Conservation (phyloP, 2,797 vertebrate genomes). For the Astyanax mexicanus region DNA sequence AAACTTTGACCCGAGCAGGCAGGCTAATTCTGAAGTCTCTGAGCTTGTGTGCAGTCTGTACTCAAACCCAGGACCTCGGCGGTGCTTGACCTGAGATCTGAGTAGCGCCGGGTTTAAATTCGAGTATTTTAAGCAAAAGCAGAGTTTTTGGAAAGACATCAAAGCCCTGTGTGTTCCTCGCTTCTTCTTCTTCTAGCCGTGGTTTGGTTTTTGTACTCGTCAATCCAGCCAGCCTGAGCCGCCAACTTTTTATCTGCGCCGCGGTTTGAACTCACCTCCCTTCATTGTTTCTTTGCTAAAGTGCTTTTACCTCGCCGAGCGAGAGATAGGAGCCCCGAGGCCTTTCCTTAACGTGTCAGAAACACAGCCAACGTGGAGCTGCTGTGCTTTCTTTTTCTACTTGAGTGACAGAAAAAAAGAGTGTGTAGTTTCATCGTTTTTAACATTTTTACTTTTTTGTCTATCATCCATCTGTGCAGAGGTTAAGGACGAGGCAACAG, state of each 20-base stretch:
- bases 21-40: neutral
- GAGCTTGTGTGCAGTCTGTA: slow-evolving; percentile 3
- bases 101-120: neutral
- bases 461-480: neutral
- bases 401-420: slow-evolving; percentile 12
- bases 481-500: neutral
- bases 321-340: neutral
- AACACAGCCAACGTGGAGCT: neutral
- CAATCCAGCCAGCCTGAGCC: neutral
- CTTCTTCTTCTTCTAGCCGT: neutral
- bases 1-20: too few relatives aligned
- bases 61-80: neutral
- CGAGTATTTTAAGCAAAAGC: neutral
- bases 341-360: neutral
- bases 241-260: neutral
- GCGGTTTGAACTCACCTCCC: neutral
- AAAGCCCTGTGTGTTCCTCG: neutral
- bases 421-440: neutral
- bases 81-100: slow-evolving; percentile 1
- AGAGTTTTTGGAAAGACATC: neutral
- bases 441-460: neutral
- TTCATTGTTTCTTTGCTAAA: neutral
- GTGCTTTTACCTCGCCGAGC: neutral
- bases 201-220: neutral
- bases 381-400: neutral